Conservation (phyloP, 2,888 invertebrate genomes). For the Rotaria socialis region DNA sequence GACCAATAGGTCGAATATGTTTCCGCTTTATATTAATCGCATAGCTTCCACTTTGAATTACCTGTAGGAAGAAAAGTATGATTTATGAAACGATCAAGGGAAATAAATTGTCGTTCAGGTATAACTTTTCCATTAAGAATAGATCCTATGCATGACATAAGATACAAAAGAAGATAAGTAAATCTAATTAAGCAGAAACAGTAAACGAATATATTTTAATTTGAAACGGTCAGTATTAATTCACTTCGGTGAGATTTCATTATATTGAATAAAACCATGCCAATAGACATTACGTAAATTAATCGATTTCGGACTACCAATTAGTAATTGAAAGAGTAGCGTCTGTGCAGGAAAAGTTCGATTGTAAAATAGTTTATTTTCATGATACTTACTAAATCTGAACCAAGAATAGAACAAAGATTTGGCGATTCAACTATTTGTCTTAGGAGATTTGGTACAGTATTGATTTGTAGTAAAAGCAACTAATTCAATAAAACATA, state of each 20-base stretch:
- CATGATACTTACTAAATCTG: neutral
- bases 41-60: neutral
- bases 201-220: neutral
- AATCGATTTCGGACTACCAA: conserved; percentile 62
- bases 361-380: neutral
- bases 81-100: neutral
- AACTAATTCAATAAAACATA: neutral
- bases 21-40: too few relatives aligned
- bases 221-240: conserved; percentile 49
- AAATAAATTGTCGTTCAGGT: neutral
- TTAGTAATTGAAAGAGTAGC: conserved; percentile 58
- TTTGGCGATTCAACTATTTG: neutral
- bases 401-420: neutral
- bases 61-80: conserved; percentile 2
- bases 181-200: neutral
- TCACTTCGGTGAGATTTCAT: conserved; percentile 59
- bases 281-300: conserved; percentile 64
- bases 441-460: neutral
- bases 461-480: neutral
- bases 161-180: neutral
- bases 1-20: too few relatives aligned
- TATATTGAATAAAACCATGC: conserved; percentile 62
- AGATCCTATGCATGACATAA: neutral
- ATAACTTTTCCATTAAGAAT: neutral
- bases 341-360: conserved; percentile 49